Percentiles rank a stretch among this genome's conserved stretches.
Conservation (phyloP, 1,140 invertebrate species). For the Cyrtorhinus lividipennis region DNA sequence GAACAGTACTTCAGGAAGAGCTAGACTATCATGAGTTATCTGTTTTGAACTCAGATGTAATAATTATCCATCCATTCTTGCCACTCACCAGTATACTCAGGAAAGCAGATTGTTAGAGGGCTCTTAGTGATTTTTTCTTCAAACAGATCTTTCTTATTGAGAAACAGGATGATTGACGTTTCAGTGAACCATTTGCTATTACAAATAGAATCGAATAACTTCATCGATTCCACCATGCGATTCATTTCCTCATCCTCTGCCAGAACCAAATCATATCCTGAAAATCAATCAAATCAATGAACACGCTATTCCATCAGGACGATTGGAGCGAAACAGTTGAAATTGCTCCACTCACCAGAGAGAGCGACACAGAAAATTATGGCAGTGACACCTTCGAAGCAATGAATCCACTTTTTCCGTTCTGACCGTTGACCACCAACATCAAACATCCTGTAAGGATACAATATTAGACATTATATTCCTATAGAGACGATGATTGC, state of each 20-base stretch:
- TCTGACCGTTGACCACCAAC: constrained; percentile 89
- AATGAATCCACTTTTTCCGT: constrained; percentile 94
- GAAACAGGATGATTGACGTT: constrained; percentile 92
- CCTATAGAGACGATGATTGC: neutral
- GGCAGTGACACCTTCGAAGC: constrained; percentile 90
- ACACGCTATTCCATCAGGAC: neutral
- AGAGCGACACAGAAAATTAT: constrained; percentile 94
- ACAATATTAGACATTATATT: neutral
- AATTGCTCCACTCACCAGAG: constrained; percentile 41
- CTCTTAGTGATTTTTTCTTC: constrained; percentile 83
- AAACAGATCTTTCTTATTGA: constrained; percentile 95
- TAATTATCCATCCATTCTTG: no score
- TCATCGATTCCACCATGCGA: constrained; percentile 83
- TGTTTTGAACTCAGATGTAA: no score
- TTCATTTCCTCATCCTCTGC: constrained; percentile 55
- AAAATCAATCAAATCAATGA: constrained; percentile 13
- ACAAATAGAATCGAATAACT: constrained; percentile 91
- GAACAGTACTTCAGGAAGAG: no score
- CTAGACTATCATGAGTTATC: no score
- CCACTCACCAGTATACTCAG: constrained; percentile 75
- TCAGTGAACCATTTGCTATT: constrained; percentile 98
- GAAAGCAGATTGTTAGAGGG: constrained; percentile 88
- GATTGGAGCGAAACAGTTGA: no score
- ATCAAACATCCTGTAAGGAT: constrained; percentile 64
- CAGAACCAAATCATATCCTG: constrained; percentile 58